A percentile compares a stretch with the other conserved stretches of the same genome.
Conservation (phyloP, 2,888 invertebrate species). For the Dorcus parallelipipedus region DNA sequence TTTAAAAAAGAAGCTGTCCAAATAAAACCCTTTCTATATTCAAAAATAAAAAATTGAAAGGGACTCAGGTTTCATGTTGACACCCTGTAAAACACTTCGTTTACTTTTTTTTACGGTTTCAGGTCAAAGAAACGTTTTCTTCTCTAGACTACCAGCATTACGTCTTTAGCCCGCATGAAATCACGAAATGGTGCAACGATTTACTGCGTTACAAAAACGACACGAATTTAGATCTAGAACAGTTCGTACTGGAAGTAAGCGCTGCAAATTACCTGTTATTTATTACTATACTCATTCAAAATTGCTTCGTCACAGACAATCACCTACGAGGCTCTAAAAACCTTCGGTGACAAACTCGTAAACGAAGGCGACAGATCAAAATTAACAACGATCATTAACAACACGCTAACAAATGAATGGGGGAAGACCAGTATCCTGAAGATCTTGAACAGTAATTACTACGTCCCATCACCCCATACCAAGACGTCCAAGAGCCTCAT, state of each 20-base stretch:
- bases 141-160: conserved; percentile 62
- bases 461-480: conserved; percentile 32
- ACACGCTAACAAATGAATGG: conserved; percentile 49
- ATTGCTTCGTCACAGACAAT: conserved; percentile 55
- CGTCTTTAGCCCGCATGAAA: conserved; percentile 70
- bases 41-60: too few species aligned
- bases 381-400: conserved; percentile 62
- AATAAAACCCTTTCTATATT: too few species aligned
- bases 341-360: conserved; percentile 73
- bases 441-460: conserved; percentile 31
- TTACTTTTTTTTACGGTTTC: conserved; percentile 21
- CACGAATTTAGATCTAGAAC: conserved; percentile 30
- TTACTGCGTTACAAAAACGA: conserved; percentile 59
- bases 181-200: conserved; percentile 68
- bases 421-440: conserved; percentile 29
- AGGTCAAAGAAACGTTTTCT: conserved; percentile 53
- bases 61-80: too few species aligned
- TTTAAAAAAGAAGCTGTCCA: too few species aligned
- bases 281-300: conserved; percentile 1
- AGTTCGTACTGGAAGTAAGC: conserved; percentile 36
- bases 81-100: background rate
- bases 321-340: conserved; percentile 68
- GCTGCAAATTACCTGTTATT: background rate
- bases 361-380: conserved; percentile 62
- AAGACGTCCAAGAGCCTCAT: conserved; percentile 24